phyloP scores from a whole-genome alignment of 2,888 invertebrate genomes.

The Entomobrya proxima region DNA sequence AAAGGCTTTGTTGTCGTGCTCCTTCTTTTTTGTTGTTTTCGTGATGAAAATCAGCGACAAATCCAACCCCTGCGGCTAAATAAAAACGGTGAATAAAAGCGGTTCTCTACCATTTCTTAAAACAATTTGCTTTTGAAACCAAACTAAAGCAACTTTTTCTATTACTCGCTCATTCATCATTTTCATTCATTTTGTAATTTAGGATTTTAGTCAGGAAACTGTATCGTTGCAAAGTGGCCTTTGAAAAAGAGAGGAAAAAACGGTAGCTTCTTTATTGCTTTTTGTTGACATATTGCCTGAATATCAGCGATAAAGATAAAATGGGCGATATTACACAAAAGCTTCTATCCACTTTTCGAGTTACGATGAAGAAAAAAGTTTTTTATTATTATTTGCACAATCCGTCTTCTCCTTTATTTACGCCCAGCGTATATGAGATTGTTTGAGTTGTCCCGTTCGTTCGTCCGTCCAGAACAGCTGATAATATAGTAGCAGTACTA shows the following conservation, averaged over 20 bases:
- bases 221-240: neutral
- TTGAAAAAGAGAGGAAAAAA: neutral
- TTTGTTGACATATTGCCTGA: constrained; percentile 19
- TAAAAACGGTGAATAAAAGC: constrained; percentile 13
- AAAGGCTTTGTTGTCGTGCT: neutral
- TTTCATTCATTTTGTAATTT: no score
- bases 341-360: neutral
- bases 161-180: neutral
- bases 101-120: constrained; percentile 31
- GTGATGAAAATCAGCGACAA: neutral
- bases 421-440: no score
- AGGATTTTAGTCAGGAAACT: neutral
- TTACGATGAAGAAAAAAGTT: neutral
- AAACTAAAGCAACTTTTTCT: neutral
- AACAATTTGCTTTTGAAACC: neutral
- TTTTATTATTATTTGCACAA: constrained; percentile 27
- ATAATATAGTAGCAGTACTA: no score
- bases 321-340: neutral
- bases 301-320: no score
- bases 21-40: neutral
- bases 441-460: no score
- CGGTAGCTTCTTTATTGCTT: neutral
- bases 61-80: neutral
- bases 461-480: no score
- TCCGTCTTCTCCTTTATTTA: neutral